These are phyloP conservation scores for Pithys albifrons DNA, from an alignment of 2,113 vertebrate species.

Conservation along the genomic window DNA sequence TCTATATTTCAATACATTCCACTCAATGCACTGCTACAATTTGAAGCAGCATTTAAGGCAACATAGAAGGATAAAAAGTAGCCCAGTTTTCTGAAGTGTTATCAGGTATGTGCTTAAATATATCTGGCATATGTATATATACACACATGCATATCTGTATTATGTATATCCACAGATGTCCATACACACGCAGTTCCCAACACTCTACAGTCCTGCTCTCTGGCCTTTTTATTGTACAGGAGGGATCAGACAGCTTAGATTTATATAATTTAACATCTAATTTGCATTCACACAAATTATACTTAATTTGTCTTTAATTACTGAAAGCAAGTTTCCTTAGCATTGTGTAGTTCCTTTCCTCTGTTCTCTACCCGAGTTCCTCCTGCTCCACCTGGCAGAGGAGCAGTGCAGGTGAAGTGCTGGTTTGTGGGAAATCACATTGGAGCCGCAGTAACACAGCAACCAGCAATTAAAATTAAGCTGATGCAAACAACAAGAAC, in stretches of 20 bases:
- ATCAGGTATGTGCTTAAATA: not conserved
- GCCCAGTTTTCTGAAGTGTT: not conserved
- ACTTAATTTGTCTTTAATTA: constrained; percentile 48
- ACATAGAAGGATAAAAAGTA: not conserved
- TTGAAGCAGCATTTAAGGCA: not conserved
- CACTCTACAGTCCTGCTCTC: not conserved
- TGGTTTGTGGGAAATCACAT: constrained; percentile 43
- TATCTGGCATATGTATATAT: too few species aligned
- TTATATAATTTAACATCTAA: not conserved
- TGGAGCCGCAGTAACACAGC: not conserved
- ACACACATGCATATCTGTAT: not conserved
- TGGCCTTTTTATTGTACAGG: not conserved
- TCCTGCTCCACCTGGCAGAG: not conserved
- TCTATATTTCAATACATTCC: not conserved
- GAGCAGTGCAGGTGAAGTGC: constrained; percentile 25
- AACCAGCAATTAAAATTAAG: constrained; percentile 57
- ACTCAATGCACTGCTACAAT: not conserved
- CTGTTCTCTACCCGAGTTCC: not conserved
- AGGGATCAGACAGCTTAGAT: not conserved
- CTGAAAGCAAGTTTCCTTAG: not conserved
- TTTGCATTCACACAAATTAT: not conserved
- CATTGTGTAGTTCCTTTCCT: not conserved
- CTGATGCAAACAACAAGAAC: constrained; percentile 42
- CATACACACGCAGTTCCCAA: not conserved
- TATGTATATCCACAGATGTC: not conserved